Evolutionary conservation across 2,797 vertebrate genomes (phyloP).

Genomic region (Pseudochromis fuscus): DNA sequence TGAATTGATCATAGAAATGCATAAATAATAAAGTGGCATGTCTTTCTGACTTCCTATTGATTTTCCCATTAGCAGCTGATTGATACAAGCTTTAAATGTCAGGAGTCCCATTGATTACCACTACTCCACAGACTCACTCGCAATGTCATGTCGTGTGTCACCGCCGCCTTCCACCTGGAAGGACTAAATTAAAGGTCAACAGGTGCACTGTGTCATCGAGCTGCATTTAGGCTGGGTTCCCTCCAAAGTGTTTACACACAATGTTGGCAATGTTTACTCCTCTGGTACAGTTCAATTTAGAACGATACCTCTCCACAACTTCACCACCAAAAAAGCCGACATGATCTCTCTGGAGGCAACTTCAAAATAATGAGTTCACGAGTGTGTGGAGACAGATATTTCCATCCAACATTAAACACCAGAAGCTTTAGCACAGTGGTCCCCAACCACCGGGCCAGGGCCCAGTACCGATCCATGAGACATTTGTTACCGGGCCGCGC

Average conservation of each 20-base stretch:
- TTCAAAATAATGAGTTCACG: not conserved
- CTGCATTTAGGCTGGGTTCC: conserved; percentile 7
- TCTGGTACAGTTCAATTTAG: not conserved
- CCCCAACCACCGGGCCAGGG: no score
- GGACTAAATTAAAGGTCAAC: conserved; percentile 68
- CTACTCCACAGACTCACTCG: conserved; percentile 32
- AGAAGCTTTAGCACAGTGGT: not conserved
- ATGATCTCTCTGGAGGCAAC: not conserved
- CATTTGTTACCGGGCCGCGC: no score
- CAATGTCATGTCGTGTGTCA: conserved; percentile 54
- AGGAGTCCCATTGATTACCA: conserved; percentile 76
- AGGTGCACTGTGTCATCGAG: conserved; percentile 32
- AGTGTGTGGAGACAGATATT: not conserved
- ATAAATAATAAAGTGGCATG: conserved; percentile 83
- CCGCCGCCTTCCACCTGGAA: conserved; percentile 62
- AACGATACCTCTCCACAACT: not conserved
- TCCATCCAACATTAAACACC: not conserved
- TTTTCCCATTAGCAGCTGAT: conserved; percentile 83
- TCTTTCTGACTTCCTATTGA: conserved; percentile 80
- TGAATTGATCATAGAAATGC: conserved; percentile 81
- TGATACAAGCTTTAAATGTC: conserved; percentile 86
- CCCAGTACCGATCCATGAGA: no score
- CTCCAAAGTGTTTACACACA: conserved; percentile 5
- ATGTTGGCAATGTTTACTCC: not conserved
- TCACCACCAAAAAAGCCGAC: not conserved